phyloP scores from a whole-genome alignment of 2,888 invertebrate species.

The Nemotelus pantherinus region DNA sequence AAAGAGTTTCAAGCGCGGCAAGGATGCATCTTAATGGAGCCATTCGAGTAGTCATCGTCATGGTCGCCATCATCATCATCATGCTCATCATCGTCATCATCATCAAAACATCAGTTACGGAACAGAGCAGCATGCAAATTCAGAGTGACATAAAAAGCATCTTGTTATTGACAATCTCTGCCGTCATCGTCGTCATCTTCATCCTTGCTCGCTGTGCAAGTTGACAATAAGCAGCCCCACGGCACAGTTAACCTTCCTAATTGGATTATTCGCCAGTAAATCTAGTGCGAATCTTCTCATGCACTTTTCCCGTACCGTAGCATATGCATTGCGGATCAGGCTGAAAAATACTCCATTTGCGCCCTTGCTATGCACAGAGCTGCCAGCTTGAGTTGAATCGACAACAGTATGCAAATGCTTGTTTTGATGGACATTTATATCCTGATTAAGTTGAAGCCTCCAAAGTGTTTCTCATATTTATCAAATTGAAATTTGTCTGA shows the following conservation, averaged over 20 bases:
- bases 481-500: no score
- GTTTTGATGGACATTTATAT: no score
- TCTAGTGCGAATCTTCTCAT: conserved; percentile 35
- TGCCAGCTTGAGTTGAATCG: not conserved
- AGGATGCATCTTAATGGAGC: conserved; percentile 44
- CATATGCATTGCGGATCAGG: not conserved
- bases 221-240: conserved; percentile 1
- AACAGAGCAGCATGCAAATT: conserved; percentile 36
- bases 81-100: conserved; percentile 26
- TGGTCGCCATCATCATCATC: conserved; percentile 44
- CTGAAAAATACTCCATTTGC: not conserved
- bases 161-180: conserved; percentile 40
- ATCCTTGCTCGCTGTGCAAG: not conserved
- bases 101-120: not conserved
- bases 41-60: conserved; percentile 20
- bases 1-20: conserved; percentile 38
- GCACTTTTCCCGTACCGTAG: conserved; percentile 29
- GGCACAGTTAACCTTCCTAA: conserved; percentile 39
- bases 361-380: not conserved
- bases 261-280: conserved; percentile 35
- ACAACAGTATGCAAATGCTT: no score
- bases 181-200: conserved; percentile 25
- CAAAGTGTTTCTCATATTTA: no score
- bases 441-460: no score
- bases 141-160: conserved; percentile 36